A percentile compares a stretch with the other conserved stretches of the same genome.
These are phyloP conservation scores for Metaphire vulgaris DNA, from an alignment of 1,140 invertebrate species.

Conservation along the genomic window DNA sequence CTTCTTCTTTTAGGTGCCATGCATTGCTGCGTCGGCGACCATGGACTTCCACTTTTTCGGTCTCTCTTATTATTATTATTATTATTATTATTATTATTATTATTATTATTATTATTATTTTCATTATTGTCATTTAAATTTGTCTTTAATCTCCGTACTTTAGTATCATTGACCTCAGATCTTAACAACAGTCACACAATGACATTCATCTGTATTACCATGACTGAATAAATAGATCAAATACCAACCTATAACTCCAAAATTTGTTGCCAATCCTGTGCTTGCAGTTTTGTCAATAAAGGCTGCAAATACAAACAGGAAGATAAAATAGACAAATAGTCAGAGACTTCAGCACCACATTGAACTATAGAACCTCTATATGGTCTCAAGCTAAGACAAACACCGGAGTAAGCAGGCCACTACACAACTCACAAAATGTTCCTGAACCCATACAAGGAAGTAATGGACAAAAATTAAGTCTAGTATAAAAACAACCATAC, in stretches of 20 bases:
- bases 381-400: too few relatives aligned
- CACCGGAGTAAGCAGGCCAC: too few relatives aligned
- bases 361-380: not conserved
- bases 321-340: not conserved
- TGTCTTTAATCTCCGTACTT: not conserved
- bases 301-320: not conserved
- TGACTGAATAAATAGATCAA: not conserved
- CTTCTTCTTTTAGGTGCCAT: too few relatives aligned
- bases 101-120: too few relatives aligned
- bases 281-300: conserved; percentile 13
- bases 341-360: not conserved
- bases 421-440: not conserved
- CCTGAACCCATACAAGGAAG: not conserved
- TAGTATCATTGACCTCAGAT: not conserved
- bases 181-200: too few relatives aligned
- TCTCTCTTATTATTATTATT: too few relatives aligned
- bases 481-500: not conserved
- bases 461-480: not conserved
- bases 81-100: too few relatives aligned
- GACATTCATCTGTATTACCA: too few relatives aligned
- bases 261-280: not conserved
- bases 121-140: not conserved
- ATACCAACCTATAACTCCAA: conserved; percentile 6
- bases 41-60: too few relatives aligned
- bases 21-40: too few relatives aligned